Base-by-base conservation (phyloP, 2,888 invertebrate species). In the Gastrophysa polygoni region DNA sequence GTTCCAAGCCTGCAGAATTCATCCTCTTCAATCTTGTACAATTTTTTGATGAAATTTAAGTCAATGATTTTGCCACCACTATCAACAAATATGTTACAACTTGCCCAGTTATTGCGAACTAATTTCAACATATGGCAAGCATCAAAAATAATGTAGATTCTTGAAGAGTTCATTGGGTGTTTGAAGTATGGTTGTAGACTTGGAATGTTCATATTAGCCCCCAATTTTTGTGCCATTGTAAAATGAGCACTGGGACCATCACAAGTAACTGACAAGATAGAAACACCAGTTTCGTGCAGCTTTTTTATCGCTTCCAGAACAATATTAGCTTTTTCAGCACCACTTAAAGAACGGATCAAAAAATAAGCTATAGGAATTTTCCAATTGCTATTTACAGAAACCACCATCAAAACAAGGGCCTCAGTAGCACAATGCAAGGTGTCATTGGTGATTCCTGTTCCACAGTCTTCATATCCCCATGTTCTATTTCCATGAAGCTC, bases 351-450 rank as follows among this genome's bases (percentile, higher is more conserved):
- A 29, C 67, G 60, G 20, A 71, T 71, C 10, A 73, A 64, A 64
- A 67, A 72, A 64, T 73, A 73, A 14, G 66, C 70, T 29, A 74
- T 59, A 11, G 71, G 72, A 20, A 74, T 49, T 57, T 74, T 74
- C 71, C 71, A 71, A 21, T 64, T 47, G 8, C 18, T 47, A 57
- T 69, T 65, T 11, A 63, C 47, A 29, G 66, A 56, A 38, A 71
- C 71, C 8, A 73, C 67, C 68, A 63, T 44, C 11, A 57, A 58
- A 4, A 58, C 62, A 20, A 73, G 44, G 61, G 72, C 73, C 8
- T 68, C 70, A n/a, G 60, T 57, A 43, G 70, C 66, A 11, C 67
- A 69, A 63, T 71, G 69, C 64, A 70, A 67, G n/a, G 68, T 68
- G 43, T 73, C 24, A 8, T 64, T 59, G 5, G 52, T 56, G 8